Percentiles rank a stretch among this genome's conserved stretches.
Evolutionary conservation across 2,888 invertebrate species (phyloP).

Genomic region (Drosophila rubida): DNA sequence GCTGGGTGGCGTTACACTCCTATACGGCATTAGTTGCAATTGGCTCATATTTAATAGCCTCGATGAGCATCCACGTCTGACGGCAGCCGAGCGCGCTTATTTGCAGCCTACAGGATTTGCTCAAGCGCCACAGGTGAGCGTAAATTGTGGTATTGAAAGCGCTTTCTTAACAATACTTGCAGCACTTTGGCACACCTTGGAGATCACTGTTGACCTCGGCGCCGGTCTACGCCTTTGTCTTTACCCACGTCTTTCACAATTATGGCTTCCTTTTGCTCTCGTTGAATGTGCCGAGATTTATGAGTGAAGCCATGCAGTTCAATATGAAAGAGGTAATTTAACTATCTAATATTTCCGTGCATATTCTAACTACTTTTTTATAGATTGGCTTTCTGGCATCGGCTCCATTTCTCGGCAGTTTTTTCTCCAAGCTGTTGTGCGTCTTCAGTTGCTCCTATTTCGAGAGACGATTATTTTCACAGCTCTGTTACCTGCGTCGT

Average conservation of each 20-base stretch:
- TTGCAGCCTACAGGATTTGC: conserved; percentile 48
- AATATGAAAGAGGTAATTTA: conserved; percentile 82
- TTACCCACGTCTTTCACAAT: conserved; percentile 85
- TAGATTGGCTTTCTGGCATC: conserved; percentile 76
- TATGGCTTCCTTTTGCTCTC: conserved; percentile 84
- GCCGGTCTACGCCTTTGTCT: conserved; percentile 85
- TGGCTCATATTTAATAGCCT: conserved; percentile 86
- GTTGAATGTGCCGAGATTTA: conserved; percentile 84
- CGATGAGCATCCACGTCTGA: conserved; percentile 86
- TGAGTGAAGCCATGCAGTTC: conserved; percentile 85
- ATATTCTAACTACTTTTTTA: background rate
- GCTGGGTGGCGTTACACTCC: conserved; percentile 80
- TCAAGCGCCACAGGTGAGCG: conserved; percentile 54
- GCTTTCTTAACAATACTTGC: background rate
- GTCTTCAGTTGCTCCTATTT: conserved; percentile 66
- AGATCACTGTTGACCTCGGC: conserved; percentile 84
- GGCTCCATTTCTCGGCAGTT: conserved; percentile 74
- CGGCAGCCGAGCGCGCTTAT: conserved; percentile 83
- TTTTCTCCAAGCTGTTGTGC: conserved; percentile 72
- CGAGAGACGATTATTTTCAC: conserved; percentile 54
- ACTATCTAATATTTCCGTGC: background rate
- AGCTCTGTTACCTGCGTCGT: conserved; percentile 68
- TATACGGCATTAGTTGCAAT: conserved; percentile 68
- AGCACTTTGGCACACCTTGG: conserved; percentile 85
- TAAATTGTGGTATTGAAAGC: background rate